Percentiles rank a stretch among this genome's conserved stretches.
phyloP scores from a whole-genome alignment of 2,888 invertebrate species.

The Dioctria rufipes region DNA sequence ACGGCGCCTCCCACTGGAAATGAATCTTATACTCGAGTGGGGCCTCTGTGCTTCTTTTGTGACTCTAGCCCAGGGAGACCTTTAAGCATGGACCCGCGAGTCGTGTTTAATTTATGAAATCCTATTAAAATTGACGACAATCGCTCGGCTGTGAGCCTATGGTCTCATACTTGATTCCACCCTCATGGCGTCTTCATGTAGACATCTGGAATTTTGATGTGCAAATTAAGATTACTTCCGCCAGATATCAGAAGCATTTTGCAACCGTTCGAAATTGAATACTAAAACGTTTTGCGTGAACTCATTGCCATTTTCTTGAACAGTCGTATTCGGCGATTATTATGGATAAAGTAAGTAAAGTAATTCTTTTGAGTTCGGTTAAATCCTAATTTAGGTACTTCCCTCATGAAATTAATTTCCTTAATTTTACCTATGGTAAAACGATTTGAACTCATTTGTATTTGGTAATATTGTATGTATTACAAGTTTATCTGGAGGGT shows the following conservation, averaged over 20 bases:
- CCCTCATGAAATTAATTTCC: no score
- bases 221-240: conserved; percentile 17
- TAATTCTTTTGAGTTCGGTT: no score
- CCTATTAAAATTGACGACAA: conserved; percentile 32
- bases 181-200: conserved; percentile 1
- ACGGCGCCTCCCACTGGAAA: conserved; percentile 39
- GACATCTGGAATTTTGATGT: conserved; percentile 21
- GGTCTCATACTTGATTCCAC: neutral
- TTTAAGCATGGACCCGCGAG: conserved; percentile 23
- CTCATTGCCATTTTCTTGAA: no score
- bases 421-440: no score
- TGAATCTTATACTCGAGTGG: conserved; percentile 24
- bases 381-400: no score
- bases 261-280: neutral
- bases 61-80: conserved; percentile 27
- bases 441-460: no score
- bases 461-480: no score
- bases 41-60: conserved; percentile 9
- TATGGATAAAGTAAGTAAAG: no score
- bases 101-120: conserved; percentile 35
- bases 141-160: neutral
- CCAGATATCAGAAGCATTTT: neutral
- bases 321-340: no score
- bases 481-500: no score
- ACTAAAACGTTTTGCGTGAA: neutral